Evolutionary conservation across 2,113 vertebrate species (phyloP).

Genomic region (Motacilla tschutschensis): DNA sequence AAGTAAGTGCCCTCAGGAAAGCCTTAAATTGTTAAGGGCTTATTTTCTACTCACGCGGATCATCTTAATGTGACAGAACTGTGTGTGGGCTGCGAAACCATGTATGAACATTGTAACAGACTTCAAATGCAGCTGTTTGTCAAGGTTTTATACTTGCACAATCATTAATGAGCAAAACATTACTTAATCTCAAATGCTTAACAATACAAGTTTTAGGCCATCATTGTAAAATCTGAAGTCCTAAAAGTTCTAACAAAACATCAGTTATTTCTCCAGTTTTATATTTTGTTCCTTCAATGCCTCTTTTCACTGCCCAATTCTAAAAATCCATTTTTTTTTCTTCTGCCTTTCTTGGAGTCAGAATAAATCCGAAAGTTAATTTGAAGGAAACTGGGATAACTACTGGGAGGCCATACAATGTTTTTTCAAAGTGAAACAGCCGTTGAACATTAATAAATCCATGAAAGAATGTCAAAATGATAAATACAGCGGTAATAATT

Average conservation of each 20-base stretch:
- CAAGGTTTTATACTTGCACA: not conserved
- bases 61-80: not conserved
- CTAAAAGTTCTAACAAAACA: not conserved
- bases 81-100: not conserved
- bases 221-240: not conserved
- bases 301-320: not conserved
- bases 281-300: not conserved
- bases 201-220: not conserved
- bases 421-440: not conserved
- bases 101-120: not conserved
- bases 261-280: not conserved
- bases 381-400: not conserved
- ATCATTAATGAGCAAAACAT: not conserved
- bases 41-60: not conserved
- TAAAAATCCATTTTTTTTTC: not conserved
- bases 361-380: not conserved
- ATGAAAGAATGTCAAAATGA: not conserved
- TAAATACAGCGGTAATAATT: not conserved
- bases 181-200: not conserved
- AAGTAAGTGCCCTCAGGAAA: not conserved
- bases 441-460: slow-evolving; percentile 5
- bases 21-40: not conserved
- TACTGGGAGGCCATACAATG: not conserved
- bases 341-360: not conserved
- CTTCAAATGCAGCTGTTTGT: not conserved